phyloP scores from a whole-genome alignment of 2,113 vertebrate species.

The Rana temporaria region DNA sequence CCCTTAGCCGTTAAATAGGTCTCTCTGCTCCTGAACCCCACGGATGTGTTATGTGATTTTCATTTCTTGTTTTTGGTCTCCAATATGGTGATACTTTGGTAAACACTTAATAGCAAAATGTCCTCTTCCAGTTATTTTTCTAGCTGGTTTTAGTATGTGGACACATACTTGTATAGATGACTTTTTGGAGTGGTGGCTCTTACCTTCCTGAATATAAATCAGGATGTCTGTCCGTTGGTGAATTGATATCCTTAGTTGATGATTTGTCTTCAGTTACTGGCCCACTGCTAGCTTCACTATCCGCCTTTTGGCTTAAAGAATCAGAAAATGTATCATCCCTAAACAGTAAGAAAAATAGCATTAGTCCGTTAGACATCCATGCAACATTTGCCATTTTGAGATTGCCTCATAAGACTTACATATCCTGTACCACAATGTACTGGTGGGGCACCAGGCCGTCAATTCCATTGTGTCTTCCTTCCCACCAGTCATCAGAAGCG shows the following conservation, averaged over 20 bases:
- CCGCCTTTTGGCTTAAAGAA: constrained; percentile 94
- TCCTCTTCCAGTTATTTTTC: too few species aligned
- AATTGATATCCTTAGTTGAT: constrained; percentile 88
- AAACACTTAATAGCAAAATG: too few species aligned
- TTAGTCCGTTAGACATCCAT: not conserved
- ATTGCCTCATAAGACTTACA: constrained; percentile 79
- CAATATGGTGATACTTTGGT: too few species aligned
- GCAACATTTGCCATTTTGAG: too few species aligned
- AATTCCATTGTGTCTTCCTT: constrained; percentile 95
- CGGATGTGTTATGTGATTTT: too few species aligned
- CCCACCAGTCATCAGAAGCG: constrained; percentile 98
- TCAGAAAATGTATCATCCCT: constrained; percentile 98
- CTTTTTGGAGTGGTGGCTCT: constrained; percentile 27
- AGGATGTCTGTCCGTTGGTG: constrained; percentile 86
- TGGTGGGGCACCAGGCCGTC: constrained; percentile 97
- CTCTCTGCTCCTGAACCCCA: too few species aligned
- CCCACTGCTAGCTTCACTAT: constrained; percentile 96
- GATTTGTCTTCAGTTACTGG: constrained; percentile 91
- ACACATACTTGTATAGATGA: not conserved
- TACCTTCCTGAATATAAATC: constrained; percentile 88
- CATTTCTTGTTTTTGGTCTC: too few species aligned
- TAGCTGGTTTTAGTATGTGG: too few species aligned
- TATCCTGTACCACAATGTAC: constrained; percentile 98
- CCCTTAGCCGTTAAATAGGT: too few species aligned
- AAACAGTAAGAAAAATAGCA: constrained; percentile 23